Evolutionary conservation across 1,140 invertebrate species (phyloP).

Genomic region (Meteorus sp.): DNA sequence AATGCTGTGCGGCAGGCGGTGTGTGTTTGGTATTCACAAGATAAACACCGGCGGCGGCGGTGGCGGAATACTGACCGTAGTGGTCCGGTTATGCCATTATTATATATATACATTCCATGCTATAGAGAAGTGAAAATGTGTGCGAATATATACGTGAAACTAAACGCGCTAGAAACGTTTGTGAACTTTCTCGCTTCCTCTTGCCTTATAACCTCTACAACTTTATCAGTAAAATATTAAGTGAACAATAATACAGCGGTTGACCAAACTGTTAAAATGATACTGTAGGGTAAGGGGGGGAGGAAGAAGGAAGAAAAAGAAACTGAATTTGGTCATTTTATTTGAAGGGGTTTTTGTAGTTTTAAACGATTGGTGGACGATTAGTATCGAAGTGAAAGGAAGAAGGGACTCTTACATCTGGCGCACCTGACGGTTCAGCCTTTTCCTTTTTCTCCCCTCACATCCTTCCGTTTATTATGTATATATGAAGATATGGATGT

Average conservation of each 20-base stretch:
- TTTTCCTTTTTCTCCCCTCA: constrained; percentile 30
- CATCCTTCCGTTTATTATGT: constrained; percentile 12
- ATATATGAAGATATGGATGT: neutral
- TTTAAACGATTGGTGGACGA: constrained; percentile 52
- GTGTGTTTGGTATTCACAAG: constrained; percentile 57
- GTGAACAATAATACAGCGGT: no score
- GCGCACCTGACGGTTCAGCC: constrained; percentile 52
- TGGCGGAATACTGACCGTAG: neutral
- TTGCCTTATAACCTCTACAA: no score
- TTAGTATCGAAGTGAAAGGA: constrained; percentile 51
- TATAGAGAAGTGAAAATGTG: no score
- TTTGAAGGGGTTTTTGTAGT: constrained; percentile 21
- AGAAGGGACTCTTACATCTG: constrained; percentile 48
- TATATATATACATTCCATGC: no score
- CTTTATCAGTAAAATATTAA: no score
- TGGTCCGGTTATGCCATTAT: no score
- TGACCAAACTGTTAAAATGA: no score
- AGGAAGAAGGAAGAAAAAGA: no score
- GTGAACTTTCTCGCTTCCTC: no score
- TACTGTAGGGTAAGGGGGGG: no score
- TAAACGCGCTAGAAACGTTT: no score
- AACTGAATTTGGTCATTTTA: neutral
- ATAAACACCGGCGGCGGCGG: constrained; percentile 47
- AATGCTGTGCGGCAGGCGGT: constrained; percentile 40
- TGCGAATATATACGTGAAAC: no score